Conservation (phyloP, 1,140 invertebrate species). For the Macrobrachium nipponense region DNA sequence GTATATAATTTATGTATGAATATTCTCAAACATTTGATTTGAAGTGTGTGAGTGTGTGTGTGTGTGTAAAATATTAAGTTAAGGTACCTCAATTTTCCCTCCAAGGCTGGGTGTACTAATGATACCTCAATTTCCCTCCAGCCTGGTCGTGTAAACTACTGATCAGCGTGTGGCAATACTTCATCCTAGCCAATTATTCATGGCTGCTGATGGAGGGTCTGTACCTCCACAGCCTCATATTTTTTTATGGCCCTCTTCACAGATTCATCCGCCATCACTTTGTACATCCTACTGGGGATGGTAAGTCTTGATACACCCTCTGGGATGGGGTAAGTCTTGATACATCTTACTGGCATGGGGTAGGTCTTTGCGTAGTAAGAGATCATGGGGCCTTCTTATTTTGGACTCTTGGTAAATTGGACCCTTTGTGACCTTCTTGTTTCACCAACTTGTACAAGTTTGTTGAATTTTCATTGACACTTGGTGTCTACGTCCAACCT, state of each 20-base stretch:
- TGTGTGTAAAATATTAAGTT: too few species aligned
- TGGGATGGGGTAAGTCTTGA: conserved; percentile 79
- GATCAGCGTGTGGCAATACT: conserved; percentile 78
- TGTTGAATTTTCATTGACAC: too few species aligned
- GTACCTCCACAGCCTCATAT: conserved; percentile 84
- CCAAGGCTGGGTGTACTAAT: background rate
- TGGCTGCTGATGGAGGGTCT: conserved; percentile 87
- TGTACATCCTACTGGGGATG: conserved; percentile 81
- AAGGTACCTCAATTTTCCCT: background rate
- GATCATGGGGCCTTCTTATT: background rate
- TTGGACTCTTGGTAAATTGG: background rate
- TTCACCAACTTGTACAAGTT: too few species aligned
- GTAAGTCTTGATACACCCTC: conserved; percentile 77
- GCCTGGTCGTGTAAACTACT: conserved; percentile 79
- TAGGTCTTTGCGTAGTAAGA: conserved; percentile 68
- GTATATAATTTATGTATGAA: too few species aligned
- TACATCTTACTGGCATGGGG: conserved; percentile 82
- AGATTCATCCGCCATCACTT: conserved; percentile 76
- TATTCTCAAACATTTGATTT: background rate
- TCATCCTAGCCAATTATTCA: conserved; percentile 81
- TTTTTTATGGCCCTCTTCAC: conserved; percentile 80
- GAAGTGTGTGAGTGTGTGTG: too few species aligned
- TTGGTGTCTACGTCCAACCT: too few species aligned
- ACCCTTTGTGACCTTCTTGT: too few species aligned
- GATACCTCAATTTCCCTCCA: background rate